phyloP scores from a whole-genome alignment of 2,113 vertebrate genomes.

The Aegypius monachus region DNA sequence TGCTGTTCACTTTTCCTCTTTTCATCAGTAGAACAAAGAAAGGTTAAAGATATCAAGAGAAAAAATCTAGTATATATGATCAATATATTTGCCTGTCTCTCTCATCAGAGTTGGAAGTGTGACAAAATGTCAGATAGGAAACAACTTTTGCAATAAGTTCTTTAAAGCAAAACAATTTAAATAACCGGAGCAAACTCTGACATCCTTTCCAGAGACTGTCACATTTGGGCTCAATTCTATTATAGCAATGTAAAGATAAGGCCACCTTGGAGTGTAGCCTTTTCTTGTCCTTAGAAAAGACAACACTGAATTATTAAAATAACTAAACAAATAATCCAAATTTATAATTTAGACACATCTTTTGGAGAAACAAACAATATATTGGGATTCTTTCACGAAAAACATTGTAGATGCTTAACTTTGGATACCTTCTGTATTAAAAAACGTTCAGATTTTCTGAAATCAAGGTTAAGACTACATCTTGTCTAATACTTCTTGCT shows the following conservation, averaged over 20 bases:
- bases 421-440: neutral
- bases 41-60: neutral
- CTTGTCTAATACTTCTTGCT: neutral
- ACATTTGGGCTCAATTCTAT: neutral
- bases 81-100: neutral
- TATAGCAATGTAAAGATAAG: neutral
- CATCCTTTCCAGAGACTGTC: neutral
- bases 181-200: neutral
- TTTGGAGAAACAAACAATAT: neutral
- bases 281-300: neutral
- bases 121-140: neutral
- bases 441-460: neutral
- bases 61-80: neutral
- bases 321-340: neutral
- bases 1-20: neutral
- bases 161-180: neutral
- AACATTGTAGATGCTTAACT: neutral
- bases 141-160: neutral
- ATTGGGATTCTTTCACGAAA: neutral
- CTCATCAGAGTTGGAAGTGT: neutral
- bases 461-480: neutral
- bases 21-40: neutral
- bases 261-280: neutral
- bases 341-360: neutral
- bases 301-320: neutral